These are phyloP conservation scores for Physella acuta DNA, from an alignment of 1,140 invertebrate genomes.

Conservation along the genomic window DNA sequence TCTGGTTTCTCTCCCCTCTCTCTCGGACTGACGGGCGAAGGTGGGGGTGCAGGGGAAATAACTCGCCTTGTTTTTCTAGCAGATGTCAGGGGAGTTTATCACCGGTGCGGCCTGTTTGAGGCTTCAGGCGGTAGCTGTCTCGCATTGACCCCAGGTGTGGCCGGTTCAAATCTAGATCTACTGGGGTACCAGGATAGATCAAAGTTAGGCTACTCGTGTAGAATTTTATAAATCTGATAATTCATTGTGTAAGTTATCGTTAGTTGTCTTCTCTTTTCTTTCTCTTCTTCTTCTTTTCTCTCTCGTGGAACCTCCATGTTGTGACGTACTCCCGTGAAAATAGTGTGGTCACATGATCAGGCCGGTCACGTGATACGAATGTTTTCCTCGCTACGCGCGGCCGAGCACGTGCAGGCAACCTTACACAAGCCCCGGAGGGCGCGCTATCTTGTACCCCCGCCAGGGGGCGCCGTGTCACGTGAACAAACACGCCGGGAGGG, in stretches of 20 bases:
- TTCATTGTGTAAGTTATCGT: not conserved
- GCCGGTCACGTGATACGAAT: not conserved
- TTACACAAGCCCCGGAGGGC: constrained; percentile 5
- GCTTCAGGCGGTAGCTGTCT: no score
- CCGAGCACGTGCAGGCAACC: not conserved
- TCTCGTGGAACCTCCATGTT: not conserved
- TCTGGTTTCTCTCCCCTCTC: not conserved
- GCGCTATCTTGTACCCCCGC: not conserved
- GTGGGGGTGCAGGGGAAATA: not conserved
- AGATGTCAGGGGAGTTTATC: not conserved
- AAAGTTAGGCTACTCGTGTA: not conserved
- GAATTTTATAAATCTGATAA: not conserved
- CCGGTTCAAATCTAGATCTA: no score
- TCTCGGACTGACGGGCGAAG: not conserved
- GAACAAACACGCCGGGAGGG: constrained; percentile 9
- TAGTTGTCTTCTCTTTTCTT: not conserved
- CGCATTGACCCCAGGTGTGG: no score
- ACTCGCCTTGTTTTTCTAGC: not conserved
- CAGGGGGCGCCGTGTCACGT: constrained; percentile 14
- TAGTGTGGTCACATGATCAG: not conserved
- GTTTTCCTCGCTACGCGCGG: not conserved
- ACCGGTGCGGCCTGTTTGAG: no score
- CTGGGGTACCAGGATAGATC: not conserved
- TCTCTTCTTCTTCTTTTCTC: not conserved
- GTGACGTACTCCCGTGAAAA: no score